These are phyloP conservation scores for Brachyrhaphis roseni DNA, from an alignment of 2,797 vertebrate genomes.

Conservation along the genomic window DNA sequence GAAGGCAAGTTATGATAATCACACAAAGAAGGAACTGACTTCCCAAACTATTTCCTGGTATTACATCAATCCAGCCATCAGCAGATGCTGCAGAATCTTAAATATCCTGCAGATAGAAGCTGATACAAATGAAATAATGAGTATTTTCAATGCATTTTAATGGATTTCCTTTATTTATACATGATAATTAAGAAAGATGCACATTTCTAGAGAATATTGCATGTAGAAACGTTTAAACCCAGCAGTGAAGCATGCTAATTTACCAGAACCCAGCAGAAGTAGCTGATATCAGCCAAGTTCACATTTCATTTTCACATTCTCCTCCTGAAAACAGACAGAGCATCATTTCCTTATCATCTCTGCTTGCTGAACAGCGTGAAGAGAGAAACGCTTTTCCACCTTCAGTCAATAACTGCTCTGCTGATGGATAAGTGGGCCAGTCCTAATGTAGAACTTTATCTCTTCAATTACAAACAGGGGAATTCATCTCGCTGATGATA, in stretches of 20 bases:
- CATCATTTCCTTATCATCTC: not conserved
- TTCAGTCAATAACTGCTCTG: constrained; percentile 38
- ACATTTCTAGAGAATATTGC: not conserved
- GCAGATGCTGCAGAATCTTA: not conserved
- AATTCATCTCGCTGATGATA: constrained; percentile 8
- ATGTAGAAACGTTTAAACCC: not conserved
- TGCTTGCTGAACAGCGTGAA: not conserved
- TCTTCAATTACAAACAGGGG: constrained; percentile 23
- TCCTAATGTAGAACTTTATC: constrained; percentile 32
- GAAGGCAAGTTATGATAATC: not conserved
- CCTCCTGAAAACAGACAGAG: not conserved
- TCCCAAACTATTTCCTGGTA: not conserved
- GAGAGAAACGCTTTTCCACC: constrained; percentile 18
- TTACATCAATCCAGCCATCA: not conserved
- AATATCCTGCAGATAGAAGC: not conserved
- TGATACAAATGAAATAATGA: not conserved
- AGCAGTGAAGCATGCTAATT: not conserved
- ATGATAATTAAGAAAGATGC: not conserved
- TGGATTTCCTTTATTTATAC: not conserved
- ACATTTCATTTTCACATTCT: not conserved
- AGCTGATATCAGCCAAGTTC: not conserved
- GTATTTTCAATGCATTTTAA: not conserved
- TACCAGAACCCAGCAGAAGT: not conserved
- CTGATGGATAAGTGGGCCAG: constrained; percentile 43
- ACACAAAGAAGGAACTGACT: not conserved